Evolutionary conservation across 2,113 vertebrate genomes (phyloP), one percentile per base, ranked within the genome.

Genomic region (Brachionichthys hirsutus): DNA sequence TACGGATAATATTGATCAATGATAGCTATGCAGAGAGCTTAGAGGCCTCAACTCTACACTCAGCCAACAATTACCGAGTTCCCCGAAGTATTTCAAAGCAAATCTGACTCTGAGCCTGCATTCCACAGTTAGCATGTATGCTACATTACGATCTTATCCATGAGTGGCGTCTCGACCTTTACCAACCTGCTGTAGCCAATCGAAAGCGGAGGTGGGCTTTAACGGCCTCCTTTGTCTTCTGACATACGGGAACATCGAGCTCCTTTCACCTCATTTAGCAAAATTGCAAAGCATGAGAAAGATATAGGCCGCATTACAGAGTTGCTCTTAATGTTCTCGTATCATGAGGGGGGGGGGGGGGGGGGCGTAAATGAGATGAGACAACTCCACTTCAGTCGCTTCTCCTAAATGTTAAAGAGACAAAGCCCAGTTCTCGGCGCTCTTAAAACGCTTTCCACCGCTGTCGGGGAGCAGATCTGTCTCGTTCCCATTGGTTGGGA

Each of bases 171-270:
- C 69, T 70, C 54, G 48, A 51, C 80, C 66, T 73, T 78, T 59
- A 71, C 75, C 69, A 72, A 17, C 46, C 59, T 40, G 45, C 70
- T 46, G 62, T 40, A 67, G 57, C 57, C 65, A 54, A 77, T 70
- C 62, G 16, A 61, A 65, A 69, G 55, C 48, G 46, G 62, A 51
- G 70, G 51, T 45, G 45, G 38, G 45, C 51, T 62, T 62, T 66
- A 78, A 78, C 71, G 67, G 62, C 53, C 57, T 17, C 15, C 68
- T 75, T 82, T 82, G 52, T 75, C 78, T 74, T 48, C 19, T 1
- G 15, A 35, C 45, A 55, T 59, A 72, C 43, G 12, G 73, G 75
- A 61, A 58, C 0, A 5, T 47, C 18, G 1, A 3, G 61, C 52
- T 67, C 17, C 34, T 76, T 76, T 82, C 57, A 77, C 46, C 36